phyloP scores from a whole-genome alignment of 1,140 invertebrate genomes.

The Capitella teleta region DNA sequence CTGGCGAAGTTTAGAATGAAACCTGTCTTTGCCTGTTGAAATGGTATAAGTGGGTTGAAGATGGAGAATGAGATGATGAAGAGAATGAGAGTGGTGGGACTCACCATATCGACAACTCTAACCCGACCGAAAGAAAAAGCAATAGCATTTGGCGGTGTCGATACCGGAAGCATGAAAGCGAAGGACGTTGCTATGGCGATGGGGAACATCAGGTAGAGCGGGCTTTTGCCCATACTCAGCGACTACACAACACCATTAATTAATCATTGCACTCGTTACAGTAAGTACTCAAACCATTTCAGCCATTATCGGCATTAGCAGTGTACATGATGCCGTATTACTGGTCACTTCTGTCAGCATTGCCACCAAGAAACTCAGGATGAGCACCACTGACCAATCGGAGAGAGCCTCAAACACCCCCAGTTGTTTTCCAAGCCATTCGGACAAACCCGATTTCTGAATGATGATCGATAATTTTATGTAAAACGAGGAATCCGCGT shows the following conservation, averaged over 20 bases:
- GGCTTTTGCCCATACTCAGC: slow-evolving; percentile 49
- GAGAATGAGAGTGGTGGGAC: background rate
- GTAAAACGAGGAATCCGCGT: background rate
- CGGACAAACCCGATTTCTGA: slow-evolving; percentile 29
- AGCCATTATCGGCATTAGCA: slow-evolving; percentile 68
- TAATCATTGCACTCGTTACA: too few species aligned
- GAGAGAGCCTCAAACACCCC: slow-evolving; percentile 18
- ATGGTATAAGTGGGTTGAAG: background rate
- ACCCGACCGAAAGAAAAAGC: slow-evolving; percentile 51
- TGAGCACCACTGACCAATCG: slow-evolving; percentile 22
- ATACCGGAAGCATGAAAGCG: slow-evolving; percentile 61
- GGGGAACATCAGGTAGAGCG: slow-evolving; percentile 72
- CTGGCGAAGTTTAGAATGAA: slow-evolving; percentile 65
- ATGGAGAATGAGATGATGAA: background rate
- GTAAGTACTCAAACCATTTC: too few species aligned
- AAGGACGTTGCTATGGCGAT: slow-evolving; percentile 65
- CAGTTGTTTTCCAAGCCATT: slow-evolving; percentile 23
- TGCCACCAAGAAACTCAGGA: slow-evolving; percentile 35
- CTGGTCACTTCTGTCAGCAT: slow-evolving; percentile 43
- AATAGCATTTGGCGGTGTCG: slow-evolving; percentile 79
- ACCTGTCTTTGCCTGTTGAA: slow-evolving; percentile 51
- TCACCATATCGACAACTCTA: slow-evolving; percentile 28
- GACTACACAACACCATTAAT: slow-evolving; percentile 38
- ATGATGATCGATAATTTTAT: background rate
- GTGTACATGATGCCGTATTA: slow-evolving; percentile 60